Evolutionary conservation across 2,113 vertebrate genomes (phyloP).

Genomic region (Trichomycterus rosablanca): DNA sequence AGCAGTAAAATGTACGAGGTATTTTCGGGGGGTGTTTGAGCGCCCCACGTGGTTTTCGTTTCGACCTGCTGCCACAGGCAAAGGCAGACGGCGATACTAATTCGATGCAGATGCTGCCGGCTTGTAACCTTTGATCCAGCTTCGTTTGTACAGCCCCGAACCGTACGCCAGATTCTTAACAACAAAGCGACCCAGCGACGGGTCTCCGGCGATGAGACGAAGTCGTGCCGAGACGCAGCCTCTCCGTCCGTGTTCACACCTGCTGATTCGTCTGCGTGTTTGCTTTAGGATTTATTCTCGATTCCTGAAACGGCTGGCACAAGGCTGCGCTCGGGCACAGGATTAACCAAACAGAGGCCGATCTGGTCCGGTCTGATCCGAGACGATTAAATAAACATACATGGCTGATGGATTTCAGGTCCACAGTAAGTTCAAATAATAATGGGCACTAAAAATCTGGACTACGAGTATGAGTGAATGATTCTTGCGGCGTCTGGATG

Average conservation of each 20-base stretch:
- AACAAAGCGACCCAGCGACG: conserved; percentile 25
- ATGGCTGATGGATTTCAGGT: background rate
- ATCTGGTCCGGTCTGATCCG: background rate
- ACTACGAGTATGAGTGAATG: too few relatives aligned
- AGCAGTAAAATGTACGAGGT: background rate
- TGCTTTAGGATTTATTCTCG: conserved; percentile 31
- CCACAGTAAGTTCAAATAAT: background rate
- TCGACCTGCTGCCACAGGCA: conserved; percentile 4
- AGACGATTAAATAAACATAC: background rate
- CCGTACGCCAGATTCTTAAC: background rate
- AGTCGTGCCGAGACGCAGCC: too few relatives aligned
- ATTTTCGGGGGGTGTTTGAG: conserved; percentile 7
- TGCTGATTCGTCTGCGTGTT: conserved; percentile 28
- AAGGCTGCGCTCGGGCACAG: background rate
- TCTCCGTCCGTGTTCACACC: conserved; percentile 31
- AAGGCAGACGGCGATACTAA: conserved; percentile 11
- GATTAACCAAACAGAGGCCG: conserved; percentile 12
- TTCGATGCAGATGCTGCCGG: conserved; percentile 30
- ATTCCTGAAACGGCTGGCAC: conserved; percentile 34
- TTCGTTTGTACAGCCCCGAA: conserved; percentile 8
- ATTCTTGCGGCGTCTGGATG: too few relatives aligned
- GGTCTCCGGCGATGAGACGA: conserved; percentile 4
- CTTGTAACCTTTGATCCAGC: conserved; percentile 19
- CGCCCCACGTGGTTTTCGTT: conserved; percentile 27
- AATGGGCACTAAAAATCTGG: background rate